These are phyloP conservation scores for Cantharis rustica DNA, from an alignment of 2,888 invertebrate genomes.

Conservation along the genomic window DNA sequence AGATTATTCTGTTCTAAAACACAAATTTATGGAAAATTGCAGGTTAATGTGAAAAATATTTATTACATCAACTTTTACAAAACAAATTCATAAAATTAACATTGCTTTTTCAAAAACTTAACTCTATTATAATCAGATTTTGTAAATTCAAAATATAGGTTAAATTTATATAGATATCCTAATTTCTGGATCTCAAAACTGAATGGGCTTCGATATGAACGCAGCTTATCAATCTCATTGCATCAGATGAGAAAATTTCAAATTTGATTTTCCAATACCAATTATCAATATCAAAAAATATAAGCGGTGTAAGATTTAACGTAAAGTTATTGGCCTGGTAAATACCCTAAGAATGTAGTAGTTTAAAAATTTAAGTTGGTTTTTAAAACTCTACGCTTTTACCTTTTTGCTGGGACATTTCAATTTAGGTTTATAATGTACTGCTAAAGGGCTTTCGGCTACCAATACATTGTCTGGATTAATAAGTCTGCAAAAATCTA, in stretches of 20 bases:
- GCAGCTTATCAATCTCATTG: not conserved
- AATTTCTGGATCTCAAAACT: too few species aligned
- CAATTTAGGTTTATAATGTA: not conserved
- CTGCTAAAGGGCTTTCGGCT: not conserved
- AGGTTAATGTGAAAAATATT: too few species aligned
- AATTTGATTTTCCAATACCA: not conserved
- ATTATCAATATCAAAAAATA: not conserved
- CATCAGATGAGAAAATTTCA: not conserved
- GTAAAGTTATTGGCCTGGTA: not conserved
- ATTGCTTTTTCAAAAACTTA: too few species aligned
- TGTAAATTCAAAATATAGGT: too few species aligned
- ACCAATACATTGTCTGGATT: not conserved
- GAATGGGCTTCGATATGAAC: not conserved
- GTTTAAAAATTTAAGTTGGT: not conserved
- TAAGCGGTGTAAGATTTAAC: not conserved
- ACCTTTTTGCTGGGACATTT: not conserved
- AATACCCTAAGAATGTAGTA: not conserved
- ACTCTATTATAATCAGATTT: too few species aligned
- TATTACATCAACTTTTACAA: too few species aligned
- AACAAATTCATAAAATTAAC: too few species aligned
- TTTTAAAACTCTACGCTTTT: not conserved
- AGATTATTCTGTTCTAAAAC: too few species aligned
- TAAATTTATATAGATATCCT: too few species aligned
- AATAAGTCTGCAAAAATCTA: not conserved
- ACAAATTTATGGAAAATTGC: too few species aligned